Base-by-base conservation (phyloP, 2,888 invertebrate genomes). In the Hydraecia micacea region DNA sequence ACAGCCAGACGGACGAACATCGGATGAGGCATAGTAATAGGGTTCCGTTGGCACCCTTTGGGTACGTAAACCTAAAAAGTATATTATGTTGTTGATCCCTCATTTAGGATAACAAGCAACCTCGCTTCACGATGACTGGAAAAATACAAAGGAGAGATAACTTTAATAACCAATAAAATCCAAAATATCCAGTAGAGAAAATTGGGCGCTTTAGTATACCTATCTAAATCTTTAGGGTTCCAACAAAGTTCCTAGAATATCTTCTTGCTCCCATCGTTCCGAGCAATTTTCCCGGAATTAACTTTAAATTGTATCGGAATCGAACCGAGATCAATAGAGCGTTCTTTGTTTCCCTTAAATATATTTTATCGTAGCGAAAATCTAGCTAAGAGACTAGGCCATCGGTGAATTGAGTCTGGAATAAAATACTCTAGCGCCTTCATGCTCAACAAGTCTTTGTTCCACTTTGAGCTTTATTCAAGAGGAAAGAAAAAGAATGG, bases 361-460 rank as follows among this genome's bases (percentile, higher is more conserved):
- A 73, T 81, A 62, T 62, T 58, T 69, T 66, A 67, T 73, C 69
- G 36, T 21, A 21, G 49, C 32, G 21, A 73, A 70, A 73, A 73
- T 70, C 65, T 70, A 66, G 69, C 32, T n/a, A 63, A 46, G 36
- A 60, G 9, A 18, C 49, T 11, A 11, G 1, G 42, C 13, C 21
- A n/a, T 75, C 58, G 36, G 25, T 32, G 55, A 63, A 76, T 69
- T 42, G 49, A 73, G 76, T 42, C 28, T 68, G 49, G 25, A 79
- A 74, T 83, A 81, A 75, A 85, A 81, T 70, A 73, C 67, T 73
- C 28, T 6, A 32, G 8, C n/a, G 60, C 4, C 21, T 62, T 36
- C 15, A 60, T 39, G 58, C 60, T 86, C 79, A 86, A 85, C 84
- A 86, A 79, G 83, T 83, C 70, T 75, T 81, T 73, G 63, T 73